These are phyloP conservation scores for Eptesicus fuscus DNA, from an alignment of 2,113 vertebrate genomes.

Conservation along the genomic window DNA sequence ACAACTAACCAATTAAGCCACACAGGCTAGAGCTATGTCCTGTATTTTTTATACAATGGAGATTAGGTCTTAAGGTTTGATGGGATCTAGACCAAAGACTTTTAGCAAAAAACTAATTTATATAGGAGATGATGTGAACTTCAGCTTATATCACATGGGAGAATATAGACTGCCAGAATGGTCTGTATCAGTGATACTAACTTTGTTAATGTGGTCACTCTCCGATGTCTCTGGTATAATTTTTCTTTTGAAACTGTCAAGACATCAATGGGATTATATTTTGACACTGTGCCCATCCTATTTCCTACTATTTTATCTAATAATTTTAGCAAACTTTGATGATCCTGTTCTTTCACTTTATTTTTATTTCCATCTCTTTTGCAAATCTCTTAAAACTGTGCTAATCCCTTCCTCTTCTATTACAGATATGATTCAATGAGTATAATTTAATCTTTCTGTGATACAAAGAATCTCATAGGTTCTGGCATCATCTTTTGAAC, in stretches of 20 bases:
- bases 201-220: background rate
- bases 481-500: background rate
- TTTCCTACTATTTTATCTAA: background rate
- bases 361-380: background rate
- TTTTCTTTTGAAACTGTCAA: background rate
- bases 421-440: background rate
- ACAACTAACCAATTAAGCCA: background rate
- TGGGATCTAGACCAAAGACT: background rate
- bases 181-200: background rate
- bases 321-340: background rate
- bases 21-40: background rate
- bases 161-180: rapidly evolving
- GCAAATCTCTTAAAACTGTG: background rate
- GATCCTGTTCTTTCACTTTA: background rate
- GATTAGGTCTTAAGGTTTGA: background rate
- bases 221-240: background rate
- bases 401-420: background rate
- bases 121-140: background rate
- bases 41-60: background rate
- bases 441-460: background rate
- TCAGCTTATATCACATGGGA: background rate
- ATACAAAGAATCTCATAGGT: background rate
- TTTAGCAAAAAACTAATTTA: background rate
- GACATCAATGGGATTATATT: background rate
- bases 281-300: background rate